phyloP scores from a whole-genome alignment of 2,113 vertebrate species.

The Paratilapia polleni region DNA sequence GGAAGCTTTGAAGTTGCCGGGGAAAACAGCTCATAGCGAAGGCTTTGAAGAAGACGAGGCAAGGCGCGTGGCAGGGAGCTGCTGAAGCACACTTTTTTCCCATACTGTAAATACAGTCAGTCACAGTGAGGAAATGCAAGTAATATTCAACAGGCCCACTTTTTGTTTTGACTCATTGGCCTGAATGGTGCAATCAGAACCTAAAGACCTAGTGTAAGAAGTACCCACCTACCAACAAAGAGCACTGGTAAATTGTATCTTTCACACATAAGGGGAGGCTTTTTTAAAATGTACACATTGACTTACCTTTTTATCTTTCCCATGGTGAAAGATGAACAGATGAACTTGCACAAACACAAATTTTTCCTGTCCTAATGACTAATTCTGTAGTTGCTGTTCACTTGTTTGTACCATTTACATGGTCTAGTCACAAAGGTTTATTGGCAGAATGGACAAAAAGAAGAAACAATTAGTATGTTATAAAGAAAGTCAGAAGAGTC shows the following conservation, averaged over 20 bases:
- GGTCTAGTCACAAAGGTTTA: background rate
- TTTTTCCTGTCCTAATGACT: too few species aligned
- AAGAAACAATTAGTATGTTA: too few species aligned
- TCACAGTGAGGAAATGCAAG: constrained; percentile 12
- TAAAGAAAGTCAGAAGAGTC: background rate
- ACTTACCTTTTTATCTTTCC: too few species aligned
- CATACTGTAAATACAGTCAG: constrained; percentile 63
- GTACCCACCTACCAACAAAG: background rate
- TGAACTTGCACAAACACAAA: too few species aligned
- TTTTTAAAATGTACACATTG: background rate
- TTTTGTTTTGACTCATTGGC: constrained; percentile 3
- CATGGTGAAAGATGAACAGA: too few species aligned
- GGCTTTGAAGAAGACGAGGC: constrained; percentile 65
- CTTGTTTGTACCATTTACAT: background rate
- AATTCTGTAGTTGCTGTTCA: too few species aligned
- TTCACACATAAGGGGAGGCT: background rate
- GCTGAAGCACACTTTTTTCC: constrained; percentile 25
- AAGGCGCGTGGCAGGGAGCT: constrained; percentile 49
- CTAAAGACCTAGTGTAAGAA: background rate
- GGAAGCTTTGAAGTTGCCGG: constrained; percentile 70
- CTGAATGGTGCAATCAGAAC: background rate
- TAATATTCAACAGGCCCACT: background rate
- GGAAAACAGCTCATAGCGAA: constrained; percentile 61
- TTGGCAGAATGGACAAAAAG: background rate
- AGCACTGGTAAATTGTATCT: background rate